Percentiles rank a stretch among this genome's conserved stretches.
Conservation (phyloP, 2,113 vertebrate species). For the Epinephelus lanceolatus region DNA sequence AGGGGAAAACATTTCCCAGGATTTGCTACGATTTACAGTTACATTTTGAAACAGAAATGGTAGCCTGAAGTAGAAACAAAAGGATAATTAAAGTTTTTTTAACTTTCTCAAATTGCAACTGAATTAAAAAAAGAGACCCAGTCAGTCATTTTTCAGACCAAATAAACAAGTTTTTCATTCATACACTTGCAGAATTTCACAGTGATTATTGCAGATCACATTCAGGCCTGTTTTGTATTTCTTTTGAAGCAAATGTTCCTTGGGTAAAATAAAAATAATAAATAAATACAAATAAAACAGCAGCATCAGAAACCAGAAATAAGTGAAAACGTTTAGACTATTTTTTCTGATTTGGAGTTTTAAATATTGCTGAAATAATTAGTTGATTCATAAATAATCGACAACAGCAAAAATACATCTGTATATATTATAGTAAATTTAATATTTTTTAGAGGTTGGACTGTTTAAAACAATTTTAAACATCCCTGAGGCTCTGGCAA, state of each 20-base stretch:
- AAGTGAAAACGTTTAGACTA: too few relatives aligned
- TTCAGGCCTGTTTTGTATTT: not conserved
- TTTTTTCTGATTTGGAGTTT: not conserved
- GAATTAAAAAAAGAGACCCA: not conserved
- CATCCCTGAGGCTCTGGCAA: too few relatives aligned
- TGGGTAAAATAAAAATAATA: not conserved
- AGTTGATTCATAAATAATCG: too few relatives aligned
- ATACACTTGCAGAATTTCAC: not conserved
- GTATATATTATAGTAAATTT: not conserved
- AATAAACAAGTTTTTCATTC: not conserved
- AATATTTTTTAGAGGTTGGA: too few relatives aligned
- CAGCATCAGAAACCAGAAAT: not conserved
- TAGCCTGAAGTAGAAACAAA: not conserved
- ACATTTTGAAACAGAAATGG: not conserved
- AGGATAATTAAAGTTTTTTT: too few relatives aligned
- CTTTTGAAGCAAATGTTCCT: not conserved
- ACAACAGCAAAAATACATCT: not conserved
- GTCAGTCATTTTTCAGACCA: not conserved
- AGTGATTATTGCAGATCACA: not conserved
- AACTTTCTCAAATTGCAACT: not conserved
- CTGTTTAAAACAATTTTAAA: too few relatives aligned
- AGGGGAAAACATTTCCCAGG: conserved; percentile 25
- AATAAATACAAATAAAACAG: too few relatives aligned
- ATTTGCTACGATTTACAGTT: not conserved
- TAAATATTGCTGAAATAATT: not conserved